Base-by-base conservation (phyloP, 1,140 invertebrate species). In the Bombus turneri region DNA sequence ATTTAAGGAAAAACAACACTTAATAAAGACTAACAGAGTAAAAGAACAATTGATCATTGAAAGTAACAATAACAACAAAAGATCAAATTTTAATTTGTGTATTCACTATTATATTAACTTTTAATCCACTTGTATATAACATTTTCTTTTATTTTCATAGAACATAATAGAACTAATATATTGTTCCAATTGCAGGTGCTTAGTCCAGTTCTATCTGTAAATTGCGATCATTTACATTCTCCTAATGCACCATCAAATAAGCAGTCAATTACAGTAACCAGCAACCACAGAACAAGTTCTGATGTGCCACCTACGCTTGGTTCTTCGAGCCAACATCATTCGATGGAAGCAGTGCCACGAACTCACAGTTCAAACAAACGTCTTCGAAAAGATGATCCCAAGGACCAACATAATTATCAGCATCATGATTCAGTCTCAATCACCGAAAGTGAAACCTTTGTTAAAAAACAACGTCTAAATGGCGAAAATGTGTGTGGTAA, bases 331-430 rank as follows among this genome's bases (percentile, higher is more conserved):
- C 93, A 95, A 66, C 94, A 95, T 88, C 94, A 95, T 72, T 83
- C 87, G n/a, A 91, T 88, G 28, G 95, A 95, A 87, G 94, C 95
- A 81, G 96, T 96, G 86, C 96, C 96, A 85, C 95, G 95, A 92
- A 96, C 96, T 79, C 96, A 96, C 95, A 96, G 96, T 92, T 96
- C 96, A 10, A 96, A 96, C 85, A 97, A 96, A 86, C 94, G 96
- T 62, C 92, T 96, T 53, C 95, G 96, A 95, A 96, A 96, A 96
- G 95, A 96, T 31, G 93, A 94, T 41, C 68, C 71, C 12, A 85
- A 86, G 68, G 87, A 91, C 43, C 74, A 86, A 71, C 76, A 47
- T 28, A 73, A 86, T 62, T 75, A 85, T 64, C 83, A 83, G 39
- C 77, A 71, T 69, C 78, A 83, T 59, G 76, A 78, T 41, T 80